Percentiles rank a stretch among this genome's conserved stretches.
These are phyloP conservation scores for Eueremaeus valkanovi DNA, from an alignment of 2,888 invertebrate genomes.

Conservation along the genomic window DNA sequence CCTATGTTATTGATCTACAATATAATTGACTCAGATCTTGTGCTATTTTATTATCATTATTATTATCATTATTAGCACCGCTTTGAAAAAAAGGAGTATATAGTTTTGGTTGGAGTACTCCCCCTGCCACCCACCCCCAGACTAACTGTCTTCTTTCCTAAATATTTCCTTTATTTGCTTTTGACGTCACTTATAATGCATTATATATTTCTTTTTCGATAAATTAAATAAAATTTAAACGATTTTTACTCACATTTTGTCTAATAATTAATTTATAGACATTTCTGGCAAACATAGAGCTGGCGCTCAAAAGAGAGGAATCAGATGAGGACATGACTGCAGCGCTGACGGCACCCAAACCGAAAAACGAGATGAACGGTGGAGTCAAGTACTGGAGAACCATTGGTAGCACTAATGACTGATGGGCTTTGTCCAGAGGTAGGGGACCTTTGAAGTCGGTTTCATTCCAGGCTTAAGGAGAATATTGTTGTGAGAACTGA, in stretches of 20 bases:
- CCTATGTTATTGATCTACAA: too few species aligned
- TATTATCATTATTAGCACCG: too few species aligned
- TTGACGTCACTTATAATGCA: neutral
- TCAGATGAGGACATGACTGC: constrained; percentile 99
- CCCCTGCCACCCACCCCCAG: too few species aligned
- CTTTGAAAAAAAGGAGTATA: too few species aligned
- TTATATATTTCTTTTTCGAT: neutral
- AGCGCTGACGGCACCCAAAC: constrained; percentile 95
- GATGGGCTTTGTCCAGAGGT: constrained; percentile 51
- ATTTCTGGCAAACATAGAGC: constrained; percentile 98
- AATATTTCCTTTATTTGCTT: neutral
- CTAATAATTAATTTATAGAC: constrained; percentile 96
- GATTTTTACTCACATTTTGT: constrained; percentile 63
- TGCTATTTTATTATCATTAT: too few species aligned
- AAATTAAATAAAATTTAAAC: neutral
- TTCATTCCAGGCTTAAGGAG: constrained; percentile 80
- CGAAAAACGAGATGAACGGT: constrained; percentile 92
- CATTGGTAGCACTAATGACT: constrained; percentile 81
- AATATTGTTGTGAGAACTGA: neutral
- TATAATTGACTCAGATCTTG: too few species aligned
- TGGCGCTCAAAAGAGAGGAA: constrained; percentile 94
- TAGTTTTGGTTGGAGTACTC: too few species aligned
- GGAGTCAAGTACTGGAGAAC: constrained; percentile 95
- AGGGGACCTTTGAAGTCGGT: constrained; percentile 65
- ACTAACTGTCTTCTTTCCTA: too few species aligned